Evolutionary conservation across 2,888 invertebrate genomes (phyloP).

Genomic region (Unio delphinus): DNA sequence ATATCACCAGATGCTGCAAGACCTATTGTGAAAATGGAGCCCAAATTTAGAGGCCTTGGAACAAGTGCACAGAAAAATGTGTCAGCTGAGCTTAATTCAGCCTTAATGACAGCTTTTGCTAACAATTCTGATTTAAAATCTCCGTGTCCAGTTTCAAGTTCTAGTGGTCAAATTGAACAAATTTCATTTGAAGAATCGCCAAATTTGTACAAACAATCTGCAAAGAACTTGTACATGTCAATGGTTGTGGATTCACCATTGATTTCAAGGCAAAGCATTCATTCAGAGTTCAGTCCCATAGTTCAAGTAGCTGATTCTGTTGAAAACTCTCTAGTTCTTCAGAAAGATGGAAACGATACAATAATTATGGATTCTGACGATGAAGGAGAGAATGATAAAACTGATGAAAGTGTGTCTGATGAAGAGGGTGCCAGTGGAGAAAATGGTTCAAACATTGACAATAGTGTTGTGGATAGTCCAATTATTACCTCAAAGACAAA

Average conservation of each 20-base stretch:
- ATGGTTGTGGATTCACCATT: no score
- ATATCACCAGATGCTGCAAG: conserved; percentile 50
- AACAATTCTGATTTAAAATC: not conserved
- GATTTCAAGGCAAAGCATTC: no score
- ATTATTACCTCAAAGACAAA: conserved; percentile 1
- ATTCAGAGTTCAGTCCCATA: no score
- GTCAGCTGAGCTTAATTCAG: not conserved
- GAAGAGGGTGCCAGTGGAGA: not conserved
- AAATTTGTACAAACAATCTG: no score
- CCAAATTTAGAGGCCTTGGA: conserved; percentile 3
- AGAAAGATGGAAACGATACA: not conserved
- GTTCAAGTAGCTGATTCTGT: no score
- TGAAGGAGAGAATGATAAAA: not conserved
- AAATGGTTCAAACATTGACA: not conserved
- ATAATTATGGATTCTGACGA: not conserved
- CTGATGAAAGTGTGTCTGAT: not conserved
- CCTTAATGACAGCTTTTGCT: not conserved
- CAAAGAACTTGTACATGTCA: no score
- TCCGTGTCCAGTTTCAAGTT: not conserved
- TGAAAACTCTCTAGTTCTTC: no score
- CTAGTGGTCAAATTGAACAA: not conserved
- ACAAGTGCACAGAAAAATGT: not conserved
- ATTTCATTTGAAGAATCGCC: no score
- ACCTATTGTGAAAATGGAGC: conserved; percentile 37
- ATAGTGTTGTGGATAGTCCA: not conserved